These are phyloP conservation scores for Prietella phreatophila DNA, from an alignment of 2,113 vertebrate genomes.

Conservation along the genomic window DNA sequence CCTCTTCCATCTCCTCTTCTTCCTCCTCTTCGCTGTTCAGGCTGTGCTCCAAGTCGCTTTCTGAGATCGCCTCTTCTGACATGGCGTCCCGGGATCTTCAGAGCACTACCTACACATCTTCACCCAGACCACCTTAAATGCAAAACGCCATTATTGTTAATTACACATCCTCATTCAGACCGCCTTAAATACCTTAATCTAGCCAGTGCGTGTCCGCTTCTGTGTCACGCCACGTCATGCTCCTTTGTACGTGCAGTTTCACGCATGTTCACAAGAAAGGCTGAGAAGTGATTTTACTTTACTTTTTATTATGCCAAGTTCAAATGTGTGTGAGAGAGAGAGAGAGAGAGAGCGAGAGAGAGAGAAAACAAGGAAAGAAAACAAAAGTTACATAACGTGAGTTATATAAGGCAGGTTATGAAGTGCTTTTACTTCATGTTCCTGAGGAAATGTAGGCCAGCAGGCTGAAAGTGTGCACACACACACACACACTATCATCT, in stretches of 20 bases:
- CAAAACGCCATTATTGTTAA: background rate
- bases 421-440: constrained; percentile 37
- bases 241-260: background rate
- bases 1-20: constrained; percentile 88
- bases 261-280: background rate
- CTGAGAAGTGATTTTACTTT: background rate
- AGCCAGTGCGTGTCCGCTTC: background rate
- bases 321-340: background rate
- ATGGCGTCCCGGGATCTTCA: constrained; percentile 83
- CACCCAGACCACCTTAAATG: constrained; percentile 60
- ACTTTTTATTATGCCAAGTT: background rate
- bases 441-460: constrained; percentile 50
- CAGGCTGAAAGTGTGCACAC: background rate
- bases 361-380: background rate
- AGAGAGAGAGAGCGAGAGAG: background rate
- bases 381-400: constrained; percentile 51
- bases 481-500: background rate
- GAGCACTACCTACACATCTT: constrained; percentile 93
- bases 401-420: constrained; percentile 48
- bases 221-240: background rate
- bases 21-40: constrained; percentile 91
- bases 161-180: background rate
- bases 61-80: constrained; percentile 98
- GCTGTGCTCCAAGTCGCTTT: constrained; percentile 95
- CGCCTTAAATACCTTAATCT: background rate